Percentiles rank a stretch among this genome's conserved stretches.
phyloP scores from a whole-genome alignment of 1,140 invertebrate species.

The Sweltsa coloradensis region DNA sequence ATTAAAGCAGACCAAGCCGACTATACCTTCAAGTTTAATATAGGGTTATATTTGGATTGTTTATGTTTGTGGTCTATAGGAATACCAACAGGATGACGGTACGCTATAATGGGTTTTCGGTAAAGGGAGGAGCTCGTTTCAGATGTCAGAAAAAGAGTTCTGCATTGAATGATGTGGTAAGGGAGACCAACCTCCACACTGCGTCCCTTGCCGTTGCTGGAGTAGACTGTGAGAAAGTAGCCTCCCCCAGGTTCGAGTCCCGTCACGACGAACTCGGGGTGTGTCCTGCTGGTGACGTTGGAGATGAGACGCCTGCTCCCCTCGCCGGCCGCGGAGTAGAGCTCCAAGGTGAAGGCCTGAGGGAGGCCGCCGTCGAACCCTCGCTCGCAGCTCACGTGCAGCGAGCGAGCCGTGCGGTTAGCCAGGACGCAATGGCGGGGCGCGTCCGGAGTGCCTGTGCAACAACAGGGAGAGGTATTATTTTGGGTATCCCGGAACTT shows the following conservation, averaged over 20 bases:
- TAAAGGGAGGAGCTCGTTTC: no score
- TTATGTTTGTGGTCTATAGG: no score
- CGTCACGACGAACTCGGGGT: conserved; percentile 28
- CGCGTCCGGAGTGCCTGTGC: conserved; percentile 32
- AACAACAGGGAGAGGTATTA: no score
- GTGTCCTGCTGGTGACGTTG: conserved; percentile 17
- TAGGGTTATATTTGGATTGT: no score
- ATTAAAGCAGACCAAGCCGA: no score
- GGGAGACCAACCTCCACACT: conserved; percentile 26
- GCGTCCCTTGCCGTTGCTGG: conserved; percentile 41
- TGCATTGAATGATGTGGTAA: no score
- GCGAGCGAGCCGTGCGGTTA: conserved; percentile 36
- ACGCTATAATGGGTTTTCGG: no score
- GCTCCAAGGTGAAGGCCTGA: conserved; percentile 36
- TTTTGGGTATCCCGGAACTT: no score
- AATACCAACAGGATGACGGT: no score
- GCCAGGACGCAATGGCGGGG: conserved; percentile 32
- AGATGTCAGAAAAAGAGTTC: no score
- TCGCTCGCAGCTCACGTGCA: conserved; percentile 32
- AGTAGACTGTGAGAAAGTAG: conserved; percentile 35
- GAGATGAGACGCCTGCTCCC: conserved; percentile 17
- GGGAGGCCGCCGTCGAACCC: conserved; percentile 36
- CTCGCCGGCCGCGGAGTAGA: conserved; percentile 18
- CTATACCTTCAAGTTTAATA: no score
- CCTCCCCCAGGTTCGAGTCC: conserved; percentile 32